Percentiles rank a stretch among this genome's conserved stretches.
These are phyloP conservation scores for Callocephalon fimbriatum DNA, from an alignment of 2,113 vertebrate genomes.

Conservation along the genomic window DNA sequence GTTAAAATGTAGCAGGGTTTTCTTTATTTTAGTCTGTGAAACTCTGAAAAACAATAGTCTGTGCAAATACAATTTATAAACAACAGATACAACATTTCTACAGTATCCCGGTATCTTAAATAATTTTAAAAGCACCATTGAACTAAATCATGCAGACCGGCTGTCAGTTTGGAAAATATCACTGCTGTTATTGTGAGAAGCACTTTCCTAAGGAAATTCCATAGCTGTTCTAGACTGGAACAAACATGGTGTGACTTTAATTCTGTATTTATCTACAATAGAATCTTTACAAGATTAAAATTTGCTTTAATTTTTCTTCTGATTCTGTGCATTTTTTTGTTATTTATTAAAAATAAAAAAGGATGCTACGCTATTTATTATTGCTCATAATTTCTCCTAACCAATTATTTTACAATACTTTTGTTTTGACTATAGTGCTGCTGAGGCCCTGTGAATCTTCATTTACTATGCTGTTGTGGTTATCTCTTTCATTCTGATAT, in stretches of 20 bases:
- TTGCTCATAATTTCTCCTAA: neutral
- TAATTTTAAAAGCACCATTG: neutral
- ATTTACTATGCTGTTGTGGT: neutral
- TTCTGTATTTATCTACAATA: neutral
- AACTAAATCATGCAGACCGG: neutral
- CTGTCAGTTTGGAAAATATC: neutral
- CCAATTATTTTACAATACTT: neutral
- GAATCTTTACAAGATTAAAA: neutral
- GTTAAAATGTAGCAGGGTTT: neutral
- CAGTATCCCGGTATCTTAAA: neutral
- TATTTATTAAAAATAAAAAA: neutral
- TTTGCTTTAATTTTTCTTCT: neutral
- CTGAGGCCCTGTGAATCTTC: neutral
- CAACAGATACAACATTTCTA: neutral
- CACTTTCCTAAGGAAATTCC: neutral
- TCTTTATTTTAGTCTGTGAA: neutral
- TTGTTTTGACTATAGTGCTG: neutral
- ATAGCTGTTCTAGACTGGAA: neutral
- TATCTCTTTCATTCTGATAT: neutral
- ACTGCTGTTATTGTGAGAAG: neutral
- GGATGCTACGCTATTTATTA: neutral
- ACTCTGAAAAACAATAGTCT: neutral
- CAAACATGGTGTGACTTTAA: neutral
- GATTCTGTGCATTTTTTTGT: neutral
- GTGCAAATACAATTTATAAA: neutral